Conservation (phyloP, 2,888 invertebrate species). For the Alentia gelatinosa region DNA sequence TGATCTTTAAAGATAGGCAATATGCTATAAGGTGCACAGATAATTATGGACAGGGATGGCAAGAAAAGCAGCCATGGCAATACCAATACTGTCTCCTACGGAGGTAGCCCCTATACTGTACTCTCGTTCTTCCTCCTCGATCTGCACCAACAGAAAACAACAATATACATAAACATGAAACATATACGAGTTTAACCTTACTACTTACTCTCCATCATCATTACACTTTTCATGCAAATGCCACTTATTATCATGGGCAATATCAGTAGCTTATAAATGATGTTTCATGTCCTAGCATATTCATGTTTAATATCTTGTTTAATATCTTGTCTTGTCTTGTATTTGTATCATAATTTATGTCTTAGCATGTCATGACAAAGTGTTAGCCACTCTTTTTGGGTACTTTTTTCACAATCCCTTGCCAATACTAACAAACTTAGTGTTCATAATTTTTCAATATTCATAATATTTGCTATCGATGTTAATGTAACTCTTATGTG, state of each 20-base stretch:
- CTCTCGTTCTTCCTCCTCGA: slow-evolving; percentile 82
- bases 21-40: slow-evolving; percentile 84
- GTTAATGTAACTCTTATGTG: too few species aligned
- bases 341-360: too few species aligned
- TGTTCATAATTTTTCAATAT: too few species aligned
- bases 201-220: background rate
- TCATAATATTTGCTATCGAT: too few species aligned
- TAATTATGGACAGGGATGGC: slow-evolving; percentile 89
- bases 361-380: too few species aligned
- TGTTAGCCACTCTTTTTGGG: too few species aligned
- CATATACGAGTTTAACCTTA: background rate
- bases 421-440: too few species aligned
- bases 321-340: background rate
- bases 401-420: too few species aligned
- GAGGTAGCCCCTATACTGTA: slow-evolving; percentile 89
- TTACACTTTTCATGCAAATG: too few species aligned
- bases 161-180: background rate
- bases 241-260: background rate
- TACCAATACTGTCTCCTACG: slow-evolving; percentile 89
- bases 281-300: background rate
- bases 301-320: background rate
- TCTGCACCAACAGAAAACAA: slow-evolving; percentile 75
- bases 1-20: too few species aligned
- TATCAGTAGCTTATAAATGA: background rate
- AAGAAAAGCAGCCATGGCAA: slow-evolving; percentile 87